Base-by-base conservation (phyloP, 1,140 invertebrate genomes). In the Xylocopa sonorina region DNA sequence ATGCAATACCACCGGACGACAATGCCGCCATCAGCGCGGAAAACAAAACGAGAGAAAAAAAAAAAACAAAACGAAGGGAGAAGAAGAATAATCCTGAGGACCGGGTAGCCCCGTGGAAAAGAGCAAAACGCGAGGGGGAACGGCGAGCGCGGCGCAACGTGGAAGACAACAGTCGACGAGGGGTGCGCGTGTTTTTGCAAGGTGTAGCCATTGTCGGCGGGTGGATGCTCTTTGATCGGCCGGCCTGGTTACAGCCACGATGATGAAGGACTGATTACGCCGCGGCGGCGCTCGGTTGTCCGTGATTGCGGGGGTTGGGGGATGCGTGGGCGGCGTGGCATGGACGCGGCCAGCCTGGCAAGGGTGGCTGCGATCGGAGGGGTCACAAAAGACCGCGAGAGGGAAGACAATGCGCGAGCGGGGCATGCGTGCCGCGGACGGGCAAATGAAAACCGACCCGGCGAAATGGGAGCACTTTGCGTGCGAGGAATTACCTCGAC, bases 211-310 rank as follows among this genome's bases (percentile, higher is more conserved):
- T 84, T 78, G 68, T 84, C 32, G 29, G 29, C 16, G 38, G 60
- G 60, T n/a, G 51, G 38, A 63, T 18, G 51, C 48, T 74, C 83
- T 85, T 85, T 85, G 84, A 85, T 85, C 79, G 75, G 58, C 16
- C 74, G 55, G 66, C 55, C 80, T 80, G 78, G 46, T 53, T 81
- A 51, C 58, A 75, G 74, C 63, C 64, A n/a, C 68, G 63, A 71
- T 74, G 82, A 85, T 67, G 83, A 78, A 77, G 57, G 74, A 79
- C 69, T 85, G 84, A 85, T 85, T 85, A 85, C 74, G 53, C 48
- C 14, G 46, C 21, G 27, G 46, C 21, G 27, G 41, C 48, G 14
- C 46, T 27, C 24, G n/a, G 58, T 53, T 29, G 55, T 27, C 27
- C 38, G 21, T 51, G 76, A 38, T 58, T 81, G 50, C 34, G 41